Base-by-base conservation (phyloP, 1,140 invertebrate genomes). In the Caerostris extrusa region DNA sequence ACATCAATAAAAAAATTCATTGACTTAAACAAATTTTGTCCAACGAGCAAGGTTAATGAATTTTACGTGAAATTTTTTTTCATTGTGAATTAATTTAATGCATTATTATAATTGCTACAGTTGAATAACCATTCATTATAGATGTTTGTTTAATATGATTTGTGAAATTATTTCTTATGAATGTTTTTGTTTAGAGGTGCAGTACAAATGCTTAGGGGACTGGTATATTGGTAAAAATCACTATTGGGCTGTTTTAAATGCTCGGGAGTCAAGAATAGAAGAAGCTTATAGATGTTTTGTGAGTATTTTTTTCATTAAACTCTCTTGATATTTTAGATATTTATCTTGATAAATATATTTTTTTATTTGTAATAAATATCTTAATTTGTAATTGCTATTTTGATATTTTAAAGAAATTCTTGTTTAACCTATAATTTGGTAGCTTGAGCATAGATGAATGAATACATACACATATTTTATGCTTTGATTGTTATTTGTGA, bases 161-260 rank as follows among this genome's bases (percentile, higher is more conserved):
- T 34, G 55, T 86, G 8, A 56, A 58, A 58, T 60, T 69, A 86
- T 64, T 71, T 93, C 94, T 95, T 96, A 95, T 96, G 96, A 69
- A 95, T 91, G 64, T 61, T 93, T 34, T 34, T 34, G 34, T 95
- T 17, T 94, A 97, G 98, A 98, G 95, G 98, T 98, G 6, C 98
- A 99, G 96, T 99, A 98, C 95, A 98, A 98, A 95, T 99, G 98
- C 95, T 96, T 99, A 60, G 98, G 98, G 5, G 98, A 99, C 96
- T 99, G 98, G 98, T 99, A 99, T 96, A 97, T 99, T 34, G 98
- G 98, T 10, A 99, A 99, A 95, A 99, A 99, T 96, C 98, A 99
- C 95, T 99, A 98, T 95, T 99, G 99, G 96, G 98, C 98, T 88
- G 98, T 99, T 8, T 98, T 98, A 4, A 99, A 99, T 95, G 98